Conservation (phyloP, 2,797 vertebrate genomes). For the Morus bassanus region DNA sequence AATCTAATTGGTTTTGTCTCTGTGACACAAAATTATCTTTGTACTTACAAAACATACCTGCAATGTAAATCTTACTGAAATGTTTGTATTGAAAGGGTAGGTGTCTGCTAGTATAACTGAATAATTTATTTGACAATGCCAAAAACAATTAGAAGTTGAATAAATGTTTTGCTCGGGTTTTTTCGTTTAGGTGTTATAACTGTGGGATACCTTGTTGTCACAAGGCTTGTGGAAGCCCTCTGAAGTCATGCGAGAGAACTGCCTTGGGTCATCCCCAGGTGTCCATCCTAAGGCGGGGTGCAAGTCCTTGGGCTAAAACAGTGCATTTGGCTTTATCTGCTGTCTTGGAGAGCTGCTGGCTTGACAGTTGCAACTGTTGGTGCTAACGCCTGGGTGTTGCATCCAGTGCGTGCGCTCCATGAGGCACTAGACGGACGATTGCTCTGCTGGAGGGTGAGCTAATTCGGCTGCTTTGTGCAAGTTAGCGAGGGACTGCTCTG, state of each 20-base stretch:
- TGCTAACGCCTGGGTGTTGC: background rate
- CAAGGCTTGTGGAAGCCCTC: background rate
- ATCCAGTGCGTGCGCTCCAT: fast-evolving
- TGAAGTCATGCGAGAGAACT: background rate
- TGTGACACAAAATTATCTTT: background rate
- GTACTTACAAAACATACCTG: background rate
- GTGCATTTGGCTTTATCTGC: background rate
- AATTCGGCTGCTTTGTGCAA: background rate
- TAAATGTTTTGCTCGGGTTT: background rate
- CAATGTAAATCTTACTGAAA: background rate
- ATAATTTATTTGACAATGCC: background rate
- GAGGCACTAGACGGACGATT: fast-evolving
- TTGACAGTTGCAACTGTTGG: background rate
- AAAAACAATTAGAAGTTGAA: background rate
- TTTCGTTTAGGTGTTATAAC: background rate
- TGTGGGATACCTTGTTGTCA: background rate
- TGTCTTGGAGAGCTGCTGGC: background rate
- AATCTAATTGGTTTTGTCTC: background rate
- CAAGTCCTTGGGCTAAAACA: background rate
- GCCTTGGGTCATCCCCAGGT: background rate
- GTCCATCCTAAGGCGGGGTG: background rate
- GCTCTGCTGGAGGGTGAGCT: background rate
- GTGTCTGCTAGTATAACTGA: background rate
- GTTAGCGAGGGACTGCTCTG: background rate
- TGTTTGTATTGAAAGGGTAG: background rate